Base-by-base conservation (phyloP, 2,888 invertebrate species). In the Tenthredo amoena region DNA sequence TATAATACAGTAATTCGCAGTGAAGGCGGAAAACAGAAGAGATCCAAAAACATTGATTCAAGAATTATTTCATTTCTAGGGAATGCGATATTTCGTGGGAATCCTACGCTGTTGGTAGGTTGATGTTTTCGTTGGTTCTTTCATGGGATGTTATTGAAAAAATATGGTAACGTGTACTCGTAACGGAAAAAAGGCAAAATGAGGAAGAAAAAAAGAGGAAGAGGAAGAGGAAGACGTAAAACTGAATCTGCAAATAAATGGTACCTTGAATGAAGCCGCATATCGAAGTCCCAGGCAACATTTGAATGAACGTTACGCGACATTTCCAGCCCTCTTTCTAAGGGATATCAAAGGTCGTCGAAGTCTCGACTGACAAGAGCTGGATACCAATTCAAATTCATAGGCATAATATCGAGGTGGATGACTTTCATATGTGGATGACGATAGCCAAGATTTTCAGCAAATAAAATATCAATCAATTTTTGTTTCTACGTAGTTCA, bases 241-340 rank as follows among this genome's bases (percentile, higher is more conserved):
- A 77, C 18, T 55, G 55, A 77, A 77, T 77, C 77, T 77, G 77
- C 34, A 55, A 77, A 50, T 77, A 77, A 77, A 77, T 55, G 77
- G 55, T 34, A 55, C 77, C 34, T 55, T 34, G 55, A 50, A 77
- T 50, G 55, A 55, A 77, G 31, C 77, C 77, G 77, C 77, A 34
- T 55, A 50, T 50, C 34, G 77, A 55, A 62, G 62, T 15, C 62
- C 12, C 79, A n/a, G 37, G 40, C 37, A 81, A 81, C n/a, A 77
- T 77, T 55, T 34, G 77, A 77, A 77, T 34, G 55, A 34, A 55
- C n/a, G 62, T 37, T 37, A 40, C 34, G 71, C 10, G 40, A 76
- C 37, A 5, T 26, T 47, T 47, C 58, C 26, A 58, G 58, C 37
- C 79, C 37, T 50, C 47, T 79, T 58, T n/a, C 6, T 7, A 21